Percentiles rank a stretch among this genome's conserved stretches.
phyloP scores from a whole-genome alignment of 2,797 vertebrate genomes.

The Takifugu ocellatus region DNA sequence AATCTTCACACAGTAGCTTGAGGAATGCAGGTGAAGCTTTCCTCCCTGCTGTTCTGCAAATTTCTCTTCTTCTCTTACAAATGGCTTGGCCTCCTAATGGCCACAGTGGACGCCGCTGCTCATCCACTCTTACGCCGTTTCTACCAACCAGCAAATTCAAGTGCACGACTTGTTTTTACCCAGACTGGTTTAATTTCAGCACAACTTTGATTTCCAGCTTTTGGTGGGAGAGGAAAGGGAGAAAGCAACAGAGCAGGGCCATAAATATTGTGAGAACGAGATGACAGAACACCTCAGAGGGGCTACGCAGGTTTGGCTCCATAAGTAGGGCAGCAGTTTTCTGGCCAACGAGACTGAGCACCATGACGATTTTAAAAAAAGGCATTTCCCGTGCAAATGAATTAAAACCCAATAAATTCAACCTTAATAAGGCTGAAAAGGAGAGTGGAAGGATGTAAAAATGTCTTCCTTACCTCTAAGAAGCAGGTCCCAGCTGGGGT shows the following conservation, averaged over 20 bases:
- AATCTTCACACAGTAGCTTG: conserved; percentile 55
- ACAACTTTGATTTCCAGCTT: conserved; percentile 30
- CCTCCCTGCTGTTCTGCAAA: conserved; percentile 25
- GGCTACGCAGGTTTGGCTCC: conserved; percentile 47
- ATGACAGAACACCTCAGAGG: conserved; percentile 36
- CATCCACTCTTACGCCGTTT: conserved; percentile 10
- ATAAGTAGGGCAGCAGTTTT: conserved; percentile 43
- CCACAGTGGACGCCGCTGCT: conserved; percentile 5
- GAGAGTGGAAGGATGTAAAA: neutral
- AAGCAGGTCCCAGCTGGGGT: conserved; percentile 90
- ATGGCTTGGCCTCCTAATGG: conserved; percentile 28
- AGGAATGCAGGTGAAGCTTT: conserved; percentile 67
- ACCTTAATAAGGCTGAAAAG: conserved; percentile 2
- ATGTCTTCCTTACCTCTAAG: conserved; percentile 81
- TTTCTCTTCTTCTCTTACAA: conserved; percentile 26
- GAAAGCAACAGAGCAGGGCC: conserved; percentile 17
- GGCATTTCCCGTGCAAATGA: conserved; percentile 19
- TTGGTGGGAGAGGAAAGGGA: conserved; percentile 35
- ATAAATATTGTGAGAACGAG: conserved; percentile 35
- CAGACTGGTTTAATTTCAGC: conserved; percentile 31
- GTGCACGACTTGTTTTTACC: conserved; percentile 12
- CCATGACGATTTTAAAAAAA: conserved; percentile 28
- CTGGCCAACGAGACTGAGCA: conserved; percentile 39
- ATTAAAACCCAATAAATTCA: conserved; percentile 11
- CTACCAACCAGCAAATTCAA: conserved; percentile 48